Base-by-base conservation (phyloP, 2,888 invertebrate genomes). In the Antitype chi region DNA sequence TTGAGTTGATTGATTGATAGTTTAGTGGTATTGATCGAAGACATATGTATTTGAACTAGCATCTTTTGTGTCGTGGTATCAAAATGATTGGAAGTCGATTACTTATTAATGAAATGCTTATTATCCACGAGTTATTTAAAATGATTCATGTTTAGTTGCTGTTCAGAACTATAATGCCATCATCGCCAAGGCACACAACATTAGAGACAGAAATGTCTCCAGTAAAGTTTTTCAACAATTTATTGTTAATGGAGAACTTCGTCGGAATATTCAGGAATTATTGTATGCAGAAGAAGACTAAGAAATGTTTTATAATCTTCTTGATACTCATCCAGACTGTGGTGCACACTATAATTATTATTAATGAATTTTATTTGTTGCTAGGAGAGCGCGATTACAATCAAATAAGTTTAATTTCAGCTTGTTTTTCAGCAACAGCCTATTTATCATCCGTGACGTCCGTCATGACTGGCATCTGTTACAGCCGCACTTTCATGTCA, bases 231-330 rank as follows among this genome's bases (percentile, higher is more conserved):
- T 28, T 77, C 0, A 71, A 57, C 8, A n/a, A 63, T 57, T 63
- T 77, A 8, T 20, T 79, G 20, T 15, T 79, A 5, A 43, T 77
- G 3, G 80, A 77, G 25, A 70, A 71, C n/a, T 32, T 71, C 2
- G 43, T 66, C 11, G 74, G 81, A 17, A 72, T 78, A 32, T 59
- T 60, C 59, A 53, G 78, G 32, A 80, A 49, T 73, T 78, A 73
- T 60, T 66, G 52, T 38, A n/a, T 3, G 6, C 59, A 80, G 47
- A 60, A 17, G 11, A 67, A 55, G 1, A 38, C 25, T 1, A 64
- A 49, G 32, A 80, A 80, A 60, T 53, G 9, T 60, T 60, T 53
- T 8, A 80, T 78, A 6, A n/a, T 72, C 13, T 25, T 66, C 9
- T 11, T 47, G 28, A 53, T 73, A 49, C 28, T 55, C 2, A 7